phyloP scores from a whole-genome alignment of 2,113 vertebrate species.

The Peromyscus leucopus region DNA sequence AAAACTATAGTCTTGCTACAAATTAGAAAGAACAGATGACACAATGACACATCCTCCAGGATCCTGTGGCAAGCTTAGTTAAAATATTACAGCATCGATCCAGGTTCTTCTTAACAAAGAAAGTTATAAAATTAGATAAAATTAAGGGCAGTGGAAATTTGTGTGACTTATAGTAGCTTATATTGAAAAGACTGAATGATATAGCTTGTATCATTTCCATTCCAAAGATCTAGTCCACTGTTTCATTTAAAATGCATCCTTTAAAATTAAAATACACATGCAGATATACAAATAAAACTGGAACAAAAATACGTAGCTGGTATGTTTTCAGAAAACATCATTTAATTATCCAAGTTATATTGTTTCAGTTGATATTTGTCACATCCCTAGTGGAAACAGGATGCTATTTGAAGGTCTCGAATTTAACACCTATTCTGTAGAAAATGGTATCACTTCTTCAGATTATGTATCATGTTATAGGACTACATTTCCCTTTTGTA shows the following conservation, averaged over 20 bases:
- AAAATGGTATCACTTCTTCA: slow-evolving; percentile 49
- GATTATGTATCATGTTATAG: not conserved
- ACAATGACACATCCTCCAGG: slow-evolving; percentile 22
- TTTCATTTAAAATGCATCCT: slow-evolving; percentile 34
- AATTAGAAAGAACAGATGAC: slow-evolving; percentile 38
- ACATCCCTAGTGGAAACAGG: slow-evolving; percentile 37
- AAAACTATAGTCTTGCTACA: slow-evolving; percentile 40
- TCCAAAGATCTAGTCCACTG: not conserved
- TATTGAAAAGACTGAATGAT: slow-evolving; percentile 18
- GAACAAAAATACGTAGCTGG: slow-evolving; percentile 48
- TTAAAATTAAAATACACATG: slow-evolving; percentile 59
- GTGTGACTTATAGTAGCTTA: slow-evolving; percentile 27
- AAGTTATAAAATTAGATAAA: slow-evolving; percentile 42
- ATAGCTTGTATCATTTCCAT: slow-evolving; percentile 2
- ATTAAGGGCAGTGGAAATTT: slow-evolving; percentile 6
- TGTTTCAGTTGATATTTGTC: slow-evolving; percentile 61
- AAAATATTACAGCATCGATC: slow-evolving; percentile 42
- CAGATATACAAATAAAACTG: slow-evolving; percentile 14
- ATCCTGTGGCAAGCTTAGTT: not conserved
- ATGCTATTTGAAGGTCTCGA: slow-evolving; percentile 54
- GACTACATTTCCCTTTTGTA: not conserved
- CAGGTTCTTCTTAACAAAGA: slow-evolving; percentile 11
- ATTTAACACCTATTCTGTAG: slow-evolving; percentile 29
- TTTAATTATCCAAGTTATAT: slow-evolving; percentile 50
- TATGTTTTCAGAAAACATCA: slow-evolving; percentile 49